phyloP scores from a whole-genome alignment of 1,140 invertebrate genomes.

The Cepaea nemoralis region DNA sequence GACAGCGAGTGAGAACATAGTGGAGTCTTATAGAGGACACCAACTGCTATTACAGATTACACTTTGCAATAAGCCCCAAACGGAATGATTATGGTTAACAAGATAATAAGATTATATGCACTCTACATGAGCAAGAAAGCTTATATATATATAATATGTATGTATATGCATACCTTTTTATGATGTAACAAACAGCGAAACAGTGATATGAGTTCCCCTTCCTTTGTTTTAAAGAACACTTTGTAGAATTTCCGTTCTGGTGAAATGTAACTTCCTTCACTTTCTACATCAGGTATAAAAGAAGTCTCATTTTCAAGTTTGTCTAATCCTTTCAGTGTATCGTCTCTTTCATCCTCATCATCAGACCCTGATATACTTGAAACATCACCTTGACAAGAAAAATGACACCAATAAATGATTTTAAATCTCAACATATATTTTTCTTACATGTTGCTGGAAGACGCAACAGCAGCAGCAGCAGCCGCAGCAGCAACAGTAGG shows the following conservation, averaged over 20 bases:
- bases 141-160: neutral
- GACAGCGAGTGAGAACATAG: too few relatives aligned
- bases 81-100: too few relatives aligned
- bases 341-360: slow-evolving; percentile 71
- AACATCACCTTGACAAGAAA: slow-evolving; percentile 76
- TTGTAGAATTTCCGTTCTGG: slow-evolving; percentile 73
- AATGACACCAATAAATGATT: neutral
- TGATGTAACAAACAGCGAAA: slow-evolving; percentile 77
- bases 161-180: slow-evolving; percentile 60
- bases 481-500: too few relatives aligned
- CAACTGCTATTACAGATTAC: too few relatives aligned
- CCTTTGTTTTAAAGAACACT: slow-evolving; percentile 80
- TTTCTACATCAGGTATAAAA: slow-evolving; percentile 49
- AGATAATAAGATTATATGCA: too few relatives aligned
- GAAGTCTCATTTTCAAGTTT: slow-evolving; percentile 20
- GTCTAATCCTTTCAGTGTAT: slow-evolving; percentile 55
- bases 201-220: slow-evolving; percentile 80
- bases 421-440: too few relatives aligned
- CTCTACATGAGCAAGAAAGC: too few relatives aligned
- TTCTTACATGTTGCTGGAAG: too few relatives aligned
- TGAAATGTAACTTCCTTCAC: slow-evolving; percentile 31
- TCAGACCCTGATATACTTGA: slow-evolving; percentile 85
- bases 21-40: too few relatives aligned
- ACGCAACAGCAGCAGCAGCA: too few relatives aligned
- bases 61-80: too few relatives aligned